Conservation (phyloP, 2,113 vertebrate species). For the Ammodytes marinus region DNA sequence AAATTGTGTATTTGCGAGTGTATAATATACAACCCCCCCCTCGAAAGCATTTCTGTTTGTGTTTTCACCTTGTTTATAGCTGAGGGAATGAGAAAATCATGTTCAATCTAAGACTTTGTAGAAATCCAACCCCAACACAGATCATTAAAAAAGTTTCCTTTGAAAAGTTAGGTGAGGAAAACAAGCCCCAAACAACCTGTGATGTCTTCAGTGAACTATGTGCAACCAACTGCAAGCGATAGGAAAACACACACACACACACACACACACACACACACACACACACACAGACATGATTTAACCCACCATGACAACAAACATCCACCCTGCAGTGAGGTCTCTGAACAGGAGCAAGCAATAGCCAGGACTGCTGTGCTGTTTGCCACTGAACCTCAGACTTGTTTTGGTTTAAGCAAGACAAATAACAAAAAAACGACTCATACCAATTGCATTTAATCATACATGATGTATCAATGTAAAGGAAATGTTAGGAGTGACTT, state of each 20-base stretch:
- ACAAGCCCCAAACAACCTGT: neutral
- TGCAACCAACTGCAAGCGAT: conserved; percentile 21
- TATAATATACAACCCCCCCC: neutral
- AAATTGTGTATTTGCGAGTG: conserved; percentile 5
- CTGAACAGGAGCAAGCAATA: conserved; percentile 26
- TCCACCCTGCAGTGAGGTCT: conserved; percentile 29
- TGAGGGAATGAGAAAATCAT: conserved; percentile 18
- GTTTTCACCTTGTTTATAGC: conserved; percentile 52
- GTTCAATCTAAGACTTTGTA: conserved; percentile 24
- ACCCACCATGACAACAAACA: conserved; percentile 47
- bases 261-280: conserved; percentile 15
- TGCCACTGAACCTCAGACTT: conserved; percentile 7
- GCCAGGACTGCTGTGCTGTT: neutral
- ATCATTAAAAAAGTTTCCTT: conserved; percentile 2
- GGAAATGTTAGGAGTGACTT: neutral
- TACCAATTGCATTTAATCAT: neutral
- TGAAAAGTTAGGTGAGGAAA: neutral
- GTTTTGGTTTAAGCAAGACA: neutral
- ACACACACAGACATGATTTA: conserved; percentile 29
- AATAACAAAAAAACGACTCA: neutral
- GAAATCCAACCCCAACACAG: neutral
- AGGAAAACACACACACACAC: conserved; percentile 36
- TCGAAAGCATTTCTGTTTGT: conserved; percentile 34
- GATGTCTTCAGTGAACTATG: conserved; percentile 20
- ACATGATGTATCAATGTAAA: neutral